phyloP scores from a whole-genome alignment of 92 coral and sea anemone species.

The Ricordea florida region DNA sequence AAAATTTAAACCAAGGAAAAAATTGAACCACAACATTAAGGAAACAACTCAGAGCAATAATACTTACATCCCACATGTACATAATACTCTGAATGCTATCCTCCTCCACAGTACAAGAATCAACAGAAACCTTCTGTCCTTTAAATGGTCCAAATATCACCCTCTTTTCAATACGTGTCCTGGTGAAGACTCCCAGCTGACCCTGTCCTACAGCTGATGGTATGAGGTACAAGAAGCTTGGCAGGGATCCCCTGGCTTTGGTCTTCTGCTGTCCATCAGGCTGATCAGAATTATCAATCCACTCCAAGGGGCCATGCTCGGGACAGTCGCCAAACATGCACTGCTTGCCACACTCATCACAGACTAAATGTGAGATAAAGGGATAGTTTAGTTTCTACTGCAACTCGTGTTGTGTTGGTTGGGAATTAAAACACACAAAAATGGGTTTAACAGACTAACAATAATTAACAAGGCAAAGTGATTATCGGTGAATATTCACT shows the following conservation, averaged over 20 bases:
- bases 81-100: background rate
- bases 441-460: too few relatives aligned
- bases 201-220: conserved; percentile 17
- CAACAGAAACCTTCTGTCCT: conserved; percentile 3
- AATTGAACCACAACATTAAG: too few relatives aligned
- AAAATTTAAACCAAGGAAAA: too few relatives aligned
- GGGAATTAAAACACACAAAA: too few relatives aligned
- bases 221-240: conserved; percentile 14
- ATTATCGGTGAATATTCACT: too few relatives aligned
- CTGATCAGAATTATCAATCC: conserved; percentile 1
- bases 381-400: background rate
- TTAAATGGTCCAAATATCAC: conserved; percentile 42
- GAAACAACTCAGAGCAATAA: too few relatives aligned
- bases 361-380: background rate
- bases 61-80: conserved; percentile 39
- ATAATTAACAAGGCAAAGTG: background rate
- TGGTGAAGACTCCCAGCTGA: conserved; percentile 37
- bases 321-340: conserved; percentile 34
- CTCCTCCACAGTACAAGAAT: too few relatives aligned
- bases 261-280: background rate
- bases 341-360: conserved; percentile 23
- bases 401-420: background rate
- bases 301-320: conserved; percentile 29
- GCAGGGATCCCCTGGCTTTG: background rate
- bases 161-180: conserved; percentile 11